Conservation (phyloP, 1,140 invertebrate species). For the Solen grandis region DNA sequence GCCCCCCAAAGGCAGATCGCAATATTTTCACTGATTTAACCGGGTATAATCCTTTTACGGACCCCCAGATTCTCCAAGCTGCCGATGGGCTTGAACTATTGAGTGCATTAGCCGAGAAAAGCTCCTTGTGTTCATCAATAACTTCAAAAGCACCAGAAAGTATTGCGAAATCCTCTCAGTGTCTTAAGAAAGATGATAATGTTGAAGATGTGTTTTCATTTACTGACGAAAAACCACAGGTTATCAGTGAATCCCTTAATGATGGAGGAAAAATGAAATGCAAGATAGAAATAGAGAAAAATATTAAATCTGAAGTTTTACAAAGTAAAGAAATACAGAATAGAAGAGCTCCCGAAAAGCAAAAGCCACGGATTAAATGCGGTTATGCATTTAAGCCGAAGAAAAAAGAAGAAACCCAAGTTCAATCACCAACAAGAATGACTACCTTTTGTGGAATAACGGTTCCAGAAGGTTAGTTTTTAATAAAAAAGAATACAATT, state of each 20-base stretch:
- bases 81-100: slow-evolving; percentile 89
- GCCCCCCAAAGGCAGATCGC: background rate
- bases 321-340: slow-evolving; percentile 29
- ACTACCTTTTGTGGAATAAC: slow-evolving; percentile 65
- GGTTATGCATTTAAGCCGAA: slow-evolving; percentile 47
- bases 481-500: too few species aligned
- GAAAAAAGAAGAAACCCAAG: slow-evolving; percentile 23
- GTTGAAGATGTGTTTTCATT: background rate
- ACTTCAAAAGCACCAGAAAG: background rate
- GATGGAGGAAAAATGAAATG: slow-evolving; percentile 9
- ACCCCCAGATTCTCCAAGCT: slow-evolving; percentile 77
- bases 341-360: slow-evolving; percentile 40
- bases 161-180: too few species aligned
- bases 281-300: background rate
- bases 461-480: slow-evolving; percentile 67
- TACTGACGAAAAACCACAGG: slow-evolving; percentile 60
- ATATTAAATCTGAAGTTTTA: slow-evolving; percentile 14
- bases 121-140: slow-evolving; percentile 83
- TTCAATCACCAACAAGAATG: slow-evolving; percentile 16
- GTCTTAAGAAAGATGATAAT: too few species aligned
- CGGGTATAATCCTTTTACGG: slow-evolving; percentile 73
- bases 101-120: slow-evolving; percentile 92
- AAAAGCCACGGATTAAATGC: slow-evolving; percentile 53
- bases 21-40: slow-evolving; percentile 33
- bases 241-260: too few species aligned